A percentile compares a stretch with the other conserved stretches of the same genome.
phyloP scores from a whole-genome alignment of 2,888 invertebrate species.

The Eremobia ochroleuca region DNA sequence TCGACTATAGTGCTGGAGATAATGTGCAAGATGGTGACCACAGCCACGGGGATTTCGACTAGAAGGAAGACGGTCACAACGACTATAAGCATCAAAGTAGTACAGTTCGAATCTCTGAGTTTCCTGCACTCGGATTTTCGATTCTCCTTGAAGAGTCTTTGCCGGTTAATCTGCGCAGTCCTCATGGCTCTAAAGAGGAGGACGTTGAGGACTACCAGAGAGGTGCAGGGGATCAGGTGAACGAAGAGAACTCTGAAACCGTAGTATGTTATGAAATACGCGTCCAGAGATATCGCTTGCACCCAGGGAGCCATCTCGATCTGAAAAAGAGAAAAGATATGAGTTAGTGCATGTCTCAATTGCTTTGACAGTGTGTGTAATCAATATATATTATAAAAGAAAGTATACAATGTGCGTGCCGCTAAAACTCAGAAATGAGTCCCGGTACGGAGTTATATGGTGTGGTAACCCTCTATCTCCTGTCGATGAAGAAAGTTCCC shows the following conservation, averaged over 20 bases:
- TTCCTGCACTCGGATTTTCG: conserved; percentile 95
- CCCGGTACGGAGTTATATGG: too few species aligned
- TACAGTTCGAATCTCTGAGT: conserved; percentile 95
- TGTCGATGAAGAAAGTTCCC: too few species aligned
- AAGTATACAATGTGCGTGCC: too few species aligned
- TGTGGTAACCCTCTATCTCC: too few species aligned
- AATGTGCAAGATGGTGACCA: conserved; percentile 96
- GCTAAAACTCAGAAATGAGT: too few species aligned
- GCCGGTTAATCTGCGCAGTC: conserved; percentile 95
- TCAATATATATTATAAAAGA: too few species aligned
- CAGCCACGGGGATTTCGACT: conserved; percentile 96
- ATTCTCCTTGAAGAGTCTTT: conserved; percentile 94
- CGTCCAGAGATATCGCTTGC: conserved; percentile 92
- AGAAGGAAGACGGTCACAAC: conserved; percentile 96
- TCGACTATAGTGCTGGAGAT: conserved; percentile 94
- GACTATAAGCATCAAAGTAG: conserved; percentile 96
- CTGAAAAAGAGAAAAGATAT: conserved; percentile 75
- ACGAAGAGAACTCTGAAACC: conserved; percentile 97
- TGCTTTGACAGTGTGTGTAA: neutral
- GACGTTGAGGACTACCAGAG: conserved; percentile 96
- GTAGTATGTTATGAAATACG: conserved; percentile 96
- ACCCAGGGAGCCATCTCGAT: conserved; percentile 94
- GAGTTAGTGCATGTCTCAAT: neutral
- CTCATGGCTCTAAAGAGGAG: conserved; percentile 96
- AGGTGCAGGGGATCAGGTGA: conserved; percentile 97